A percentile compares a stretch with the other conserved stretches of the same genome.
Conservation (phyloP, 2,888 invertebrate species). For the Plagiodera versicolora region DNA sequence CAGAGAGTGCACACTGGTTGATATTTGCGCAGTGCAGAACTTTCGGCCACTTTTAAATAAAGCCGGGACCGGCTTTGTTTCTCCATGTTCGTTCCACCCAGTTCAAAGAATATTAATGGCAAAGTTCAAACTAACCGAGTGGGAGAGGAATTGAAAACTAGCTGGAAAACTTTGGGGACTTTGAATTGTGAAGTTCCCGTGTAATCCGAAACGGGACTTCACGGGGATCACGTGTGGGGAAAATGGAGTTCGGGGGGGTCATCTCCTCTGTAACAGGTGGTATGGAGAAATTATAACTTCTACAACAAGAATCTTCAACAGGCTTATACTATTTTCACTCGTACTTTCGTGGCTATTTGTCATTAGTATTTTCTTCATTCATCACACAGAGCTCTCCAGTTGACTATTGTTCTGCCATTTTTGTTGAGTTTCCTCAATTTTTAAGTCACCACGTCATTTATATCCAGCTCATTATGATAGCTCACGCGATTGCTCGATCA, state of each 20-base stretch:
- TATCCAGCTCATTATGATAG: too few species aligned
- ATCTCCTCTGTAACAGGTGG: neutral
- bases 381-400: too few species aligned
- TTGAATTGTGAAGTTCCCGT: slow-evolving; percentile 6
- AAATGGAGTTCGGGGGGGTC: neutral
- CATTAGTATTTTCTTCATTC: too few species aligned
- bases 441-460: too few species aligned
- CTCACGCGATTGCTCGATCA: too few species aligned
- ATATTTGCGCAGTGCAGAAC: slow-evolving; percentile 12
- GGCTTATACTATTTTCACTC: too few species aligned
- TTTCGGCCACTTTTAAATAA: slow-evolving; percentile 16
- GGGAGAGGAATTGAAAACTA: slow-evolving; percentile 13
- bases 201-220: neutral
- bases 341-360: too few species aligned
- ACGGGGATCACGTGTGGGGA: neutral
- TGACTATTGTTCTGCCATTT: too few species aligned
- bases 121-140: slow-evolving; percentile 18
- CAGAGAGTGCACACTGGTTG: slow-evolving; percentile 7
- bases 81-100: slow-evolving; percentile 15
- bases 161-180: slow-evolving; percentile 8
- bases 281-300: too few species aligned
- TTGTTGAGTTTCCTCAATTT: too few species aligned
- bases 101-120: slow-evolving; percentile 20
- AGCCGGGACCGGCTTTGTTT: slow-evolving; percentile 11
- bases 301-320: too few species aligned